Conservation (phyloP, 2,113 vertebrate genomes). For the Danionella cerebrum region DNA sequence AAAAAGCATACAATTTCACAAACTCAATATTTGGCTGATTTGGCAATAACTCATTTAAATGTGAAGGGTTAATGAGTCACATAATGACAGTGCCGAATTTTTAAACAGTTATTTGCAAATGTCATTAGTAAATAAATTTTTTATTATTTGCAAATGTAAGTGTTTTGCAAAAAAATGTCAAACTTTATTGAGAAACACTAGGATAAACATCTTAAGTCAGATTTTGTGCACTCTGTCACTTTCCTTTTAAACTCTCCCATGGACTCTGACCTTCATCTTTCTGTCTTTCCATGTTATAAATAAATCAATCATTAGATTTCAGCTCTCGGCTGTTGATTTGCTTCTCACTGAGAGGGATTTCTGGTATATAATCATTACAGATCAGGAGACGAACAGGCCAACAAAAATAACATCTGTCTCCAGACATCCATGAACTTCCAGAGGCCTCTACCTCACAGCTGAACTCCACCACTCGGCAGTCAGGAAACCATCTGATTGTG, state of each 20-base stretch:
- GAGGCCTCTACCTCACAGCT: slow-evolving; percentile 48
- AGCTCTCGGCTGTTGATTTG: slow-evolving; percentile 14
- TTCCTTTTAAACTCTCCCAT: slow-evolving; percentile 15
- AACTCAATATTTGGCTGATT: too few relatives aligned
- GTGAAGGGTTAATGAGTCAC: too few relatives aligned
- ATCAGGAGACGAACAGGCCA: slow-evolving; percentile 31
- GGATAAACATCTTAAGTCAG: neutral
- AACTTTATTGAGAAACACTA: neutral
- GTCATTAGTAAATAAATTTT: too few relatives aligned
- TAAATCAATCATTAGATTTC: slow-evolving; percentile 39
- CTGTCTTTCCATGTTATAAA: slow-evolving; percentile 16
- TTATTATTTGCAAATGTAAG: neutral
- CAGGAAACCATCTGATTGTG: slow-evolving; percentile 60
- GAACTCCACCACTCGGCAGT: slow-evolving; percentile 55
- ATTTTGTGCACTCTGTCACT: neutral
- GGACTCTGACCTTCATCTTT: neutral
- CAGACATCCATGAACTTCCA: slow-evolving; percentile 40
- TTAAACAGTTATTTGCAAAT: too few relatives aligned
- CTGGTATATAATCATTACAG: slow-evolving; percentile 39
- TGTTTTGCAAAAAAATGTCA: neutral
- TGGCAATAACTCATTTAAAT: too few relatives aligned
- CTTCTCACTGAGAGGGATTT: slow-evolving; percentile 22
- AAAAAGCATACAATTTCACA: too few relatives aligned
- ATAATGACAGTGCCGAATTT: too few relatives aligned
- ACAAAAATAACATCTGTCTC: slow-evolving; percentile 36